phyloP scores from a whole-genome alignment of 2,113 vertebrate species.

The Charadrius vociferus region DNA sequence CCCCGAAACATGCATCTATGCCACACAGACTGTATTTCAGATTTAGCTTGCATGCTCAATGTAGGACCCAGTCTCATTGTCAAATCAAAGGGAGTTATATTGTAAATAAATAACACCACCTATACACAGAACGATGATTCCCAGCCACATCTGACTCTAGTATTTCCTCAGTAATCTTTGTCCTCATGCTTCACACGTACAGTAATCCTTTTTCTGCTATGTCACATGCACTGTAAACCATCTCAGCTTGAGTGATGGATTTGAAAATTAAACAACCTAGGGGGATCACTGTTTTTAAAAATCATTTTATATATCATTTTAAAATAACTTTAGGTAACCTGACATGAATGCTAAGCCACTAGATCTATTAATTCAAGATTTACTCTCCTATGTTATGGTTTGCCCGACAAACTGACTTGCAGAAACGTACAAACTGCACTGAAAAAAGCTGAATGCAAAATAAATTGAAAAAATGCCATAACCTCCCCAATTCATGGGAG shows the following conservation, averaged over 20 bases:
- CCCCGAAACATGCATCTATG: background rate
- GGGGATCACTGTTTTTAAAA: conserved; percentile 57
- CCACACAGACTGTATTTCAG: background rate
- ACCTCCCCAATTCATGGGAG: background rate
- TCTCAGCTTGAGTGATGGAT: conserved; percentile 47
- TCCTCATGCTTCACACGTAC: conserved; percentile 27
- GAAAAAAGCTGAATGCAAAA: background rate
- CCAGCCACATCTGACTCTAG: background rate
- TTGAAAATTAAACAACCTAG: conserved; percentile 64
- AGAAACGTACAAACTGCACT: background rate
- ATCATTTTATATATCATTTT: conserved; percentile 50
- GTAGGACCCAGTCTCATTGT: background rate
- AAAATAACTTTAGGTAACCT: conserved; percentile 53
- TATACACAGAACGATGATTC: background rate
- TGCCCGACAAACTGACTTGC: background rate
- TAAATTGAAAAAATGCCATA: background rate
- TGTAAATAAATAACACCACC: conserved; percentile 15
- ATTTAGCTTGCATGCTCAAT: background rate
- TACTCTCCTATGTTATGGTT: background rate
- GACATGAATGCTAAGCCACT: background rate
- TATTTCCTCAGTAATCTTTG: conserved; percentile 41
- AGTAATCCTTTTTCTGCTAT: conserved; percentile 37
- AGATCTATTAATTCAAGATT: conserved; percentile 32
- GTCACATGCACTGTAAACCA: conserved; percentile 38
- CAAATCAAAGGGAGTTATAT: background rate